Percentiles rank a stretch among this genome's conserved stretches.
Conservation (phyloP, 1,140 invertebrate genomes). For the Drosophila oshimai region DNA sequence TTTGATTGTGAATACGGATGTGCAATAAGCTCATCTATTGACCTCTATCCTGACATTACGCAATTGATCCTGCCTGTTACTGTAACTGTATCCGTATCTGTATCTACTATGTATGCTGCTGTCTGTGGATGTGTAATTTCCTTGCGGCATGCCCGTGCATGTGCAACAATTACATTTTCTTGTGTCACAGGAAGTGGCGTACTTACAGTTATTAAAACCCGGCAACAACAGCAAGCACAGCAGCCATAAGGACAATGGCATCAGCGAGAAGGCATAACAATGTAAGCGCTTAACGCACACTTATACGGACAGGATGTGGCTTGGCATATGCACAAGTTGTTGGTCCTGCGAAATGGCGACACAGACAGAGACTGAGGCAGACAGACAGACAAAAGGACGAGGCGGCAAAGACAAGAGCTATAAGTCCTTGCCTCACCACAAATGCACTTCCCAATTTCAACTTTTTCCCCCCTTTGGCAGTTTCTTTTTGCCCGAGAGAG, state of each 20-base stretch:
- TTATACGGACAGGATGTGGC: slow-evolving; percentile 36
- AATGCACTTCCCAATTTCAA: slow-evolving; percentile 68
- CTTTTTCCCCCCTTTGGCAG: slow-evolving; percentile 33
- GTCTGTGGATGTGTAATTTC: slow-evolving; percentile 24
- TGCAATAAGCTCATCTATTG: neutral
- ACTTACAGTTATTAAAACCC: slow-evolving; percentile 72
- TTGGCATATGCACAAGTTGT: slow-evolving; percentile 56
- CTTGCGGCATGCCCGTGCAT: slow-evolving; percentile 48
- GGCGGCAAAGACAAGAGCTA: neutral
- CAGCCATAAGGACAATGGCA: slow-evolving; percentile 40
- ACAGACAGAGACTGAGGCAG: slow-evolving; percentile 11
- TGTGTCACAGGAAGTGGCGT: slow-evolving; percentile 63
- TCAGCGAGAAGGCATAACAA: slow-evolving; percentile 57
- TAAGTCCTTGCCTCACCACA: slow-evolving; percentile 61
- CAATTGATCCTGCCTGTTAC: slow-evolving; percentile 18
- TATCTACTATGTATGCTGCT: too few relatives aligned
- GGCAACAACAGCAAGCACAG: slow-evolving; percentile 43
- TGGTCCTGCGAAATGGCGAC: slow-evolving; percentile 39
- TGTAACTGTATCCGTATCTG: neutral
- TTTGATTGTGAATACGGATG: neutral
- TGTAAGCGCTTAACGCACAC: slow-evolving; percentile 70
- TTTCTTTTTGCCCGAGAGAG: slow-evolving; percentile 27
- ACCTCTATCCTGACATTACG: slow-evolving; percentile 20
- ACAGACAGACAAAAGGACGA: slow-evolving; percentile 14
- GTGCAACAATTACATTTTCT: slow-evolving; percentile 71